Evolutionary conservation across 1,140 invertebrate species (phyloP).

Genomic region (Cepaea nemoralis): DNA sequence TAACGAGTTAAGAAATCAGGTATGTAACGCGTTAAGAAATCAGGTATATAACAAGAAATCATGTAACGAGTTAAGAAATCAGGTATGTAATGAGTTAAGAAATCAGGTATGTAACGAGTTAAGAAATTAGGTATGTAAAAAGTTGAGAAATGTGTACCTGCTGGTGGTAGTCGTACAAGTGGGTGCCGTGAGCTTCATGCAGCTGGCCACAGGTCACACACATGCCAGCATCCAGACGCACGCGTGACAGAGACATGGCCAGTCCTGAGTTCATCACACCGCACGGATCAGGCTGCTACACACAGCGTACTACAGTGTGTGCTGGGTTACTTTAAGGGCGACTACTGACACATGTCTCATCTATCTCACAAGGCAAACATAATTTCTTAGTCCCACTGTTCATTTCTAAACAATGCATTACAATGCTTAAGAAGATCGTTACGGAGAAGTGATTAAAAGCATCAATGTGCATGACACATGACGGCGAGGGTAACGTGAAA

Average conservation of each 20-base stretch:
- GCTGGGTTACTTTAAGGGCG: not conserved
- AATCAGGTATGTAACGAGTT: no score
- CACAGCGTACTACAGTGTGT: not conserved
- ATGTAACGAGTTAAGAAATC: no score
- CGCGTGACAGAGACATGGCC: conserved; percentile 49
- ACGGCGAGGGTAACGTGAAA: not conserved
- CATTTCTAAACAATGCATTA: not conserved
- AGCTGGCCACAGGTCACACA: conserved; percentile 73
- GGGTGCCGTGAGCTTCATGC: conserved; percentile 72
- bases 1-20: no score
- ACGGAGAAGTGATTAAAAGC: not conserved
- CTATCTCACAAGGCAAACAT: not conserved
- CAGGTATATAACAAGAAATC: no score
- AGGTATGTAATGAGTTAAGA: no score
- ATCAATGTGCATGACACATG: not conserved
- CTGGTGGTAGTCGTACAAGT: conserved; percentile 74
- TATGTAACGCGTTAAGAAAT: no score
- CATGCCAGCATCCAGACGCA: conserved; percentile 44
- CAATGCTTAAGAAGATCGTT: not conserved
- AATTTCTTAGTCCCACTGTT: not conserved
- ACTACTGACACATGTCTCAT: not conserved
- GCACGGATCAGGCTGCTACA: not conserved
- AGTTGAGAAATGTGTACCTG: conserved; percentile 34
- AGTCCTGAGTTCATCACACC: conserved; percentile 24
- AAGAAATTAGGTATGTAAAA: no score